Conservation (phyloP, 1,140 invertebrate species). For the Drosophila bocki region DNA sequence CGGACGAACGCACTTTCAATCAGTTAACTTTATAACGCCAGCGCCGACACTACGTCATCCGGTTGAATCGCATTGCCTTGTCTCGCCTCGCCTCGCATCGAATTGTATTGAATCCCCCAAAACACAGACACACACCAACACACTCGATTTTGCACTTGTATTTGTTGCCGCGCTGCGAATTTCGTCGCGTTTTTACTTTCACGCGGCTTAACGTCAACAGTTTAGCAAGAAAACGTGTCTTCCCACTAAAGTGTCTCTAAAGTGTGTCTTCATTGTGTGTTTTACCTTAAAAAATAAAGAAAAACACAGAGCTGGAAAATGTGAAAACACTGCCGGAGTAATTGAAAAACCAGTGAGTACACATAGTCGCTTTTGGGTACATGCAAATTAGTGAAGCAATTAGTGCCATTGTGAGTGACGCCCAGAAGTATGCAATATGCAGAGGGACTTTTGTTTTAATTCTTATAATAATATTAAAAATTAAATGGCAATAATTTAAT, state of each 20-base stretch:
- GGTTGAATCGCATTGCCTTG: constrained; percentile 31
- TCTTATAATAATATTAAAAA: neutral
- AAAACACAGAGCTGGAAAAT: constrained; percentile 15
- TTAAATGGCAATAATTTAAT: too few species aligned
- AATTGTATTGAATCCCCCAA: constrained; percentile 6
- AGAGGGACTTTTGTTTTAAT: neutral
- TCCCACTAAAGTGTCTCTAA: constrained; percentile 1
- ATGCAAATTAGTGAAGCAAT: constrained; percentile 27
- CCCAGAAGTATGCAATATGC: constrained; percentile 20
- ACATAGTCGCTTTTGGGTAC: constrained; percentile 22
- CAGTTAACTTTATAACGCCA: constrained; percentile 79
- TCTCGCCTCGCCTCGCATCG: neutral
- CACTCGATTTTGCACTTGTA: constrained; percentile 7
- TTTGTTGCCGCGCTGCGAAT: constrained; percentile 28
- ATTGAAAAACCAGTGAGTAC: constrained; percentile 40
- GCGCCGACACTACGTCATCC: constrained; percentile 73
- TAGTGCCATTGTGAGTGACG: constrained; percentile 7
- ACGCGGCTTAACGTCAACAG: constrained; percentile 47
- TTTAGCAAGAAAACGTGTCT: constrained; percentile 25
- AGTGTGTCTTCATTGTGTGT: neutral
- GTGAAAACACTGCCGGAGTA: constrained; percentile 16
- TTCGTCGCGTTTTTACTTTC: constrained; percentile 65
- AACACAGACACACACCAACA: constrained; percentile 1
- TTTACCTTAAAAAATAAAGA: neutral
- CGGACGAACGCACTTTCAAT: constrained; percentile 79